Conservation (phyloP, 2,888 invertebrate species). For the Caradrina clavipalpis region DNA sequence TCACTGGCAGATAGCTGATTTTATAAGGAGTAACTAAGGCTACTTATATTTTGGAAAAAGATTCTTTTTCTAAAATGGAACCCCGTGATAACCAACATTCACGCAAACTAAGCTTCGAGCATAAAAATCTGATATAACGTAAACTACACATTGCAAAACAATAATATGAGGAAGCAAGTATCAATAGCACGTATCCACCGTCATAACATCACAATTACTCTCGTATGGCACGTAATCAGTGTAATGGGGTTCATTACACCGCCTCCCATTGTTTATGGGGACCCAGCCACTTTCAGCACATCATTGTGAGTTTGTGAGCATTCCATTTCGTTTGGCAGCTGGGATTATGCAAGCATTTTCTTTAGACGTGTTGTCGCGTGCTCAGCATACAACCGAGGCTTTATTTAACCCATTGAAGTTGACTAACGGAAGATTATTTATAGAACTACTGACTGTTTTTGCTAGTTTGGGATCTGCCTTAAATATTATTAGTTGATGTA, state of each 20-base stretch:
- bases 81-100: too few species aligned
- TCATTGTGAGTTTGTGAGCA: constrained; percentile 22
- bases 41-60: too few species aligned
- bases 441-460: constrained; percentile 30
- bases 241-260: constrained; percentile 60
- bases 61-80: too few species aligned
- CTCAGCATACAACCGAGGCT: background rate
- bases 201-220: constrained; percentile 47
- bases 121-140: background rate
- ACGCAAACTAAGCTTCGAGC: too few species aligned
- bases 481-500: background rate
- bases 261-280: constrained; percentile 52
- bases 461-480: constrained; percentile 27
- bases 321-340: constrained; percentile 49
- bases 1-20: too few species aligned
- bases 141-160: constrained; percentile 23
- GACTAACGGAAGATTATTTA: constrained; percentile 35
- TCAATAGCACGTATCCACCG: constrained; percentile 16
- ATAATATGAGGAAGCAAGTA: constrained; percentile 18
- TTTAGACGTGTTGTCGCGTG: constrained; percentile 9
- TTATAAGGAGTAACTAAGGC: too few species aligned
- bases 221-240: constrained; percentile 46
- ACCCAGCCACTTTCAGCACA: constrained; percentile 40
- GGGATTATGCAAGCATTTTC: constrained; percentile 42
- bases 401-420: constrained; percentile 30